phyloP scores from a whole-genome alignment of 2,888 invertebrate genomes.

The Epinotia demarniana region DNA sequence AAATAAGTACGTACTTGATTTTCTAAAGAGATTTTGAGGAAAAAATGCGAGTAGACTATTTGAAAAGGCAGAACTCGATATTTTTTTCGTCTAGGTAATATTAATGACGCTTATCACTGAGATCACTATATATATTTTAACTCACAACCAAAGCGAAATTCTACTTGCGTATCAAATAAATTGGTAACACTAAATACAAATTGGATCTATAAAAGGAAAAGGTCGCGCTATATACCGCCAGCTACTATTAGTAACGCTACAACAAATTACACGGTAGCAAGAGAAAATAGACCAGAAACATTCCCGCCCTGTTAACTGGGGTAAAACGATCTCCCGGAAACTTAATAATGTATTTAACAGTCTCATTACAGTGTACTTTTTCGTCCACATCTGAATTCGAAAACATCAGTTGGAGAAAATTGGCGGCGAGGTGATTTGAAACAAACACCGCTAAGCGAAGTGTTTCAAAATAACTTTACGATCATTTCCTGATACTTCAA shows the following conservation, averaged over 20 bases:
- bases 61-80: background rate
- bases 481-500: constrained; percentile 79
- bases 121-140: background rate
- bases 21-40: too few relatives aligned
- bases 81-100: background rate
- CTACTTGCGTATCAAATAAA: constrained; percentile 10
- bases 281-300: constrained; percentile 44
- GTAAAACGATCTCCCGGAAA: constrained; percentile 29
- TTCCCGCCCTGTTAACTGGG: constrained; percentile 36
- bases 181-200: constrained; percentile 22
- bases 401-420: constrained; percentile 10
- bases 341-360: constrained; percentile 39
- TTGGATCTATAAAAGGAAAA: constrained; percentile 28
- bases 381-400: constrained; percentile 44
- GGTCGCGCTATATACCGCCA: constrained; percentile 25
- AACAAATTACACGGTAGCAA: constrained; percentile 39
- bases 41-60: background rate
- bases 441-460: constrained; percentile 53
- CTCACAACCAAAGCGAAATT: background rate
- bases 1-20: too few relatives aligned
- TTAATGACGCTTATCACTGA: background rate
- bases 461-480: constrained; percentile 70
- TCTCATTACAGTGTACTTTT: constrained; percentile 25
- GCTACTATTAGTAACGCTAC: constrained; percentile 39
- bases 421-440: constrained; percentile 17